Conservation (phyloP, 2,888 invertebrate species). For the Creontiades dilutus region DNA sequence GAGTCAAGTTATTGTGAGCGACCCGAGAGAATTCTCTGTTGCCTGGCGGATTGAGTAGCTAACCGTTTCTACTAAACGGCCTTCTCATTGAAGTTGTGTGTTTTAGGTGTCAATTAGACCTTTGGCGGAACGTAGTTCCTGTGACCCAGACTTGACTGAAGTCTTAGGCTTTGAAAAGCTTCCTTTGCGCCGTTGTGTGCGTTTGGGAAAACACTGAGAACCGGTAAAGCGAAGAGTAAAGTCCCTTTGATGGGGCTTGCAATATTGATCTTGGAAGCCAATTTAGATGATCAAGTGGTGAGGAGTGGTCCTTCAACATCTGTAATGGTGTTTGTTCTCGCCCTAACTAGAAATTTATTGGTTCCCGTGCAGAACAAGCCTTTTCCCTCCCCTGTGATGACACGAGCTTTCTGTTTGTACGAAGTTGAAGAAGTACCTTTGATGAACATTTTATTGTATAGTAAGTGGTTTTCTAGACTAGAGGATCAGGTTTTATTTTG, state of each 20-base stretch:
- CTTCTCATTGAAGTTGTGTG: neutral
- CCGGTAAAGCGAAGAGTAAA: conserved; percentile 24
- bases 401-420: neutral
- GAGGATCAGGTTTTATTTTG: too few relatives aligned
- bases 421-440: conserved; percentile 4
- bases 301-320: conserved; percentile 63
- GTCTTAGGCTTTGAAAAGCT: neutral
- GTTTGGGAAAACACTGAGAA: conserved; percentile 54
- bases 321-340: conserved; percentile 69
- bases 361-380: conserved; percentile 30
- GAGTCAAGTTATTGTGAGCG: too few relatives aligned
- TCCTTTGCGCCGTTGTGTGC: neutral
- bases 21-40: too few relatives aligned
- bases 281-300: conserved; percentile 68
- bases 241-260: conserved; percentile 64
- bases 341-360: conserved; percentile 69
- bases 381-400: neutral
- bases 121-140: neutral
- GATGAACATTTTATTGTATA: neutral
- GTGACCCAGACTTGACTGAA: neutral
- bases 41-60: too few relatives aligned
- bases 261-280: conserved; percentile 69
- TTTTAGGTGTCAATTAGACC: conserved; percentile 5
- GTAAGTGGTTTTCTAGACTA: neutral
- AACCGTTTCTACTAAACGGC: too few relatives aligned